Evolutionary conservation across 1,140 invertebrate genomes (phyloP).

Genomic region (Venustaconcha ellipsiformis): DNA sequence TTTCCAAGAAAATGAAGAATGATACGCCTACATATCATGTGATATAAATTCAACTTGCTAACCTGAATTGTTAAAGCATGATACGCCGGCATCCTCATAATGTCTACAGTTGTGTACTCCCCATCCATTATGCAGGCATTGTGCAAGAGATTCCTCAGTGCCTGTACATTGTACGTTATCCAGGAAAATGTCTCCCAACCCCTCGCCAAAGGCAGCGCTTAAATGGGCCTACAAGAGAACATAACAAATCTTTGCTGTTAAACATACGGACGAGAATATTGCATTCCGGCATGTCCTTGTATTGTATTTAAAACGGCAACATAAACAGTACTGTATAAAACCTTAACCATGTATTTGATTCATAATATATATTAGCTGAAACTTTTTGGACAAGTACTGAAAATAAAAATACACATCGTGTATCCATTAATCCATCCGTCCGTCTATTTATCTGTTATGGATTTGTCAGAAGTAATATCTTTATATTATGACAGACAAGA

Average conservation of each 20-base stretch:
- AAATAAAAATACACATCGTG: too few relatives aligned
- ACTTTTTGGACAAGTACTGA: too few relatives aligned
- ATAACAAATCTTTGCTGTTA: neutral
- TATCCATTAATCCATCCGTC: too few relatives aligned
- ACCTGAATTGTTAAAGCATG: slow-evolving; percentile 48
- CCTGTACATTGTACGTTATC: slow-evolving; percentile 75
- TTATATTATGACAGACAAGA: too few relatives aligned
- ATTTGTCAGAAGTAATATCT: too few relatives aligned
- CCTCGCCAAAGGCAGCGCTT: slow-evolving; percentile 55
- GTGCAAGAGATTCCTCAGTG: slow-evolving; percentile 42
- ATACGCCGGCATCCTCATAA: slow-evolving; percentile 56
- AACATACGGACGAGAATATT: too few relatives aligned
- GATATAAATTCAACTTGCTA: neutral
- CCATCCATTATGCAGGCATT: slow-evolving; percentile 51
- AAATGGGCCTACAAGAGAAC: slow-evolving; percentile 37
- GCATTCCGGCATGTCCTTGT: too few relatives aligned
- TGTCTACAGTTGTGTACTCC: slow-evolving; percentile 50
- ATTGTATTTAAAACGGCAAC: too few relatives aligned
- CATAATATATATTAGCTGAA: too few relatives aligned
- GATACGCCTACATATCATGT: neutral
- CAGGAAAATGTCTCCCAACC: slow-evolving; percentile 73
- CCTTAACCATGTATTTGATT: too few relatives aligned
- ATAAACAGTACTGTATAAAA: too few relatives aligned
- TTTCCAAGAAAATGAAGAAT: neutral
- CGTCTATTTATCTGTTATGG: too few relatives aligned